Conservation (phyloP, 1,140 invertebrate genomes). For the Cyrtorhinus lividipennis region DNA sequence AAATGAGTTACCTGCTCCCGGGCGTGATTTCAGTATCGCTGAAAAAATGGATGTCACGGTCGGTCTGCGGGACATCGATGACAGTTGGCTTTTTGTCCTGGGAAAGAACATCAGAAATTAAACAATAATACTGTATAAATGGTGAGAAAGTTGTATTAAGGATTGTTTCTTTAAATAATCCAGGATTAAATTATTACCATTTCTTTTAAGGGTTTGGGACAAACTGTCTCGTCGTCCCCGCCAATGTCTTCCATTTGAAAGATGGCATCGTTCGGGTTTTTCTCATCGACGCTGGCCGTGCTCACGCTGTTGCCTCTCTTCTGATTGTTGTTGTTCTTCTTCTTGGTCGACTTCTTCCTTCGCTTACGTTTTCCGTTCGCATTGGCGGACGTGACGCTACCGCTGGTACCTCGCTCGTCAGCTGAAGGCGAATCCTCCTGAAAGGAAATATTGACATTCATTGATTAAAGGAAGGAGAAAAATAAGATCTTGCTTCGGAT, state of each 20-base stretch:
- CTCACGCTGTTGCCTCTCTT: conserved; percentile 14
- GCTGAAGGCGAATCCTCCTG: conserved; percentile 20
- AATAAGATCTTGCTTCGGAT: background rate
- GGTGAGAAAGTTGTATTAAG: background rate
- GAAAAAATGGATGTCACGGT: conserved; percentile 71
- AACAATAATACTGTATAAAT: background rate
- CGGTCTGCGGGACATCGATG: conserved; percentile 20
- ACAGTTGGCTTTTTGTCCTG: conserved; percentile 3
- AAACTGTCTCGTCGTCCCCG: background rate
- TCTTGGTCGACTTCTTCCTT: conserved; percentile 59
- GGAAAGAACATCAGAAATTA: background rate
- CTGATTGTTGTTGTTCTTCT: conserved; percentile 39
- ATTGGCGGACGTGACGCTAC: conserved; percentile 30
- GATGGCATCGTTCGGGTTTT: conserved; percentile 14
- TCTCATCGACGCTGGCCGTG: background rate
- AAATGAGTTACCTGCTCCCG: conserved; percentile 27
- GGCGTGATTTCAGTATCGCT: conserved; percentile 76
- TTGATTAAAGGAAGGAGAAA: background rate
- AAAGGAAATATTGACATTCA: background rate
- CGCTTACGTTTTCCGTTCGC: conserved; percentile 48
- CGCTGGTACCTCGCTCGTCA: conserved; percentile 20
- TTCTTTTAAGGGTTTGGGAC: no score
- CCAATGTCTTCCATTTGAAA: conserved; percentile 25
- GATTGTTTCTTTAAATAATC: no score
- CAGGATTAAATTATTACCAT: no score